These are phyloP conservation scores for Phaethon lepturus DNA, from an alignment of 2,113 vertebrate species.

Conservation along the genomic window DNA sequence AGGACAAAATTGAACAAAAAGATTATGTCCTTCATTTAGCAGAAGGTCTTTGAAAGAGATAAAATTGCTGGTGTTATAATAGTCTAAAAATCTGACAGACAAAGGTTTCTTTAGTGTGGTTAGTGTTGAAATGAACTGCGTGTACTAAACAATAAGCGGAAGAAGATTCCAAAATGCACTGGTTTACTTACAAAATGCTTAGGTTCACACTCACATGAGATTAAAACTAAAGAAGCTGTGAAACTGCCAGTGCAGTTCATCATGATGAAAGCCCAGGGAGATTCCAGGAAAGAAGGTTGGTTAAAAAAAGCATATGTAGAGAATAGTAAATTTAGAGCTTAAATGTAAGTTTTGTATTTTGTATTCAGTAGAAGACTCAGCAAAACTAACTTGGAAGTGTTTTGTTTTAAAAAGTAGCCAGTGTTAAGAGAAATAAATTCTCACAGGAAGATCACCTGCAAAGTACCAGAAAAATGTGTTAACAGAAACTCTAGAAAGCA, in stretches of 20 bases:
- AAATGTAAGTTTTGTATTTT: neutral
- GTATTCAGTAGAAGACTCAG: neutral
- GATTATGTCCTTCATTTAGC: neutral
- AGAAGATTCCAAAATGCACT: slow-evolving; percentile 16
- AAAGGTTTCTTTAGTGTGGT: slow-evolving; percentile 1
- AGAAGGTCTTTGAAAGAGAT: neutral
- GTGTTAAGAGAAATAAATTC: neutral
- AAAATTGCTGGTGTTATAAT: neutral
- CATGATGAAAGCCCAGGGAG: neutral
- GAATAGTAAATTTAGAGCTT: neutral
- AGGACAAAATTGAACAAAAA: neutral
- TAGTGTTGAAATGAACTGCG: slow-evolving; percentile 38
- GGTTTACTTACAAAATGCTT: slow-evolving; percentile 42
- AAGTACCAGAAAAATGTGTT: neutral
- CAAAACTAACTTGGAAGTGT: neutral
- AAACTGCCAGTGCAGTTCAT: neutral
- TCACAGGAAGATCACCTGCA: neutral
- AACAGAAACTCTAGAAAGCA: neutral
- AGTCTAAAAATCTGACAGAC: neutral
- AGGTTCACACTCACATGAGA: neutral
- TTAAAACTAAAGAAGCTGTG: neutral
- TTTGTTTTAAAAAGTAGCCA: neutral
- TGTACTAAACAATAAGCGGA: neutral
- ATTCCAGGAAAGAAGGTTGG: neutral
- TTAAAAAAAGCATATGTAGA: neutral